Evolutionary conservation across 2,797 vertebrate species (phyloP), one percentile per base, ranked within the genome.

Genomic region (Distichodus sexfasciatus): DNA sequence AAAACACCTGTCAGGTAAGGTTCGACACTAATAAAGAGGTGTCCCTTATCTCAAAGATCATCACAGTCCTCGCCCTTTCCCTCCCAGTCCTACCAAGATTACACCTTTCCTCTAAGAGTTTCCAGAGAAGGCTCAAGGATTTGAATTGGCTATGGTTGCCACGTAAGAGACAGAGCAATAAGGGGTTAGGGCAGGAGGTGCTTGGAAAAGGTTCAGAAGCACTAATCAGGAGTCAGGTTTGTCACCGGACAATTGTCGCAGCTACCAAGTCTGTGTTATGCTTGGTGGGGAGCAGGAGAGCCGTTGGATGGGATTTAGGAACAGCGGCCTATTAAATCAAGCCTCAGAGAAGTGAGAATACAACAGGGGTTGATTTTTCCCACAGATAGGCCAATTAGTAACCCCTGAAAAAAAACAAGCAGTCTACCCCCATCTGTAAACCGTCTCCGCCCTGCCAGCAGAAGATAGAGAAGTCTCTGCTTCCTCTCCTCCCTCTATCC

Each of bases 321-420:
- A 79, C 59, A 11, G 77, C 64, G 65, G 51, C 77, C 75, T 81
- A 82, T 84, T 89, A 89, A 90, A 84, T 76, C 79, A 88, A 82
- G 81, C 64, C 76, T 82, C 75, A 28, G 62, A 81, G 83, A 69
- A 84, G 84, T 29, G 44, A 59, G 86, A 85, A 82, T 79, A 89
- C 79, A 91, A 87, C 82, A 43, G 77, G 35, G 82, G 78, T 83
- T 69, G 79, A 81, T 88, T 88, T 90, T 92, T 93, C 91, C 91
- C 91, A 93, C 91, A 88, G 88, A 82, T 67, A 31, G 79, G 78
- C 87, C 83, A 89, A 87, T 91, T 76, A 83, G 81, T 71, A 83
- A 85, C 82, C 82, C 82, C n/a, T n/a, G n/a, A n/a, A 87, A 89
- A 87, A 91, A 86, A 76, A 82, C 74, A 82, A 81, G 84, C 93